These are phyloP conservation scores for Apaloderma vittatum DNA, from an alignment of 2,113 vertebrate genomes.

Conservation along the genomic window DNA sequence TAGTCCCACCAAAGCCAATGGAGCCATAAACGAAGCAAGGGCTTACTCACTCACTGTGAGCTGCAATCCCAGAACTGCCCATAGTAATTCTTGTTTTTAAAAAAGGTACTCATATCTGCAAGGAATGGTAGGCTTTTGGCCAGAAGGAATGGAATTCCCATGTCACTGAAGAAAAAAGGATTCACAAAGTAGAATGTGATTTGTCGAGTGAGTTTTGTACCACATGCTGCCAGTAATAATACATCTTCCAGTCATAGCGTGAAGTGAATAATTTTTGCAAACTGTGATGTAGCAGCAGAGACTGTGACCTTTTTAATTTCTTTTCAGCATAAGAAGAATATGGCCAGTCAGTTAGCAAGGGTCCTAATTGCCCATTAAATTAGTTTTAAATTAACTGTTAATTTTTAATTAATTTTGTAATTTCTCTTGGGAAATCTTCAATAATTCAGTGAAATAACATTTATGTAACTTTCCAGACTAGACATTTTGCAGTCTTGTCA, in stretches of 20 bases:
- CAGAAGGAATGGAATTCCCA: background rate
- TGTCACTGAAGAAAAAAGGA: background rate
- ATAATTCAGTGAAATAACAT: background rate
- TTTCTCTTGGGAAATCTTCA: constrained; percentile 13
- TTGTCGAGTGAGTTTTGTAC: background rate
- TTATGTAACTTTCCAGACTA: background rate
- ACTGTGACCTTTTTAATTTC: background rate
- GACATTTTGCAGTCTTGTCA: background rate
- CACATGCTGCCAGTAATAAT: constrained; percentile 2
- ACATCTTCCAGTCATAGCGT: background rate
- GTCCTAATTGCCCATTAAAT: background rate
- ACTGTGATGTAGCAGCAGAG: background rate
- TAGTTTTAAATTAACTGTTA: constrained; percentile 11
- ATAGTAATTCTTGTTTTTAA: background rate
- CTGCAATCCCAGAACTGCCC: background rate
- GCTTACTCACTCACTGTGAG: background rate
- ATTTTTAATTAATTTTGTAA: constrained; percentile 25
- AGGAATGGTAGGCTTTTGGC: background rate
- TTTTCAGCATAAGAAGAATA: constrained; percentile 5
- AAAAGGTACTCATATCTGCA: background rate
- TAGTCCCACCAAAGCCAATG: background rate
- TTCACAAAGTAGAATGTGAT: background rate
- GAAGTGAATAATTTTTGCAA: background rate
- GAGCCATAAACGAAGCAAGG: background rate
- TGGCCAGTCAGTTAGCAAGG: background rate